Percentiles rank a stretch among this genome's conserved stretches.
phyloP scores from a whole-genome alignment of 2,797 vertebrate species.

The Cephalopachus bancanus region DNA sequence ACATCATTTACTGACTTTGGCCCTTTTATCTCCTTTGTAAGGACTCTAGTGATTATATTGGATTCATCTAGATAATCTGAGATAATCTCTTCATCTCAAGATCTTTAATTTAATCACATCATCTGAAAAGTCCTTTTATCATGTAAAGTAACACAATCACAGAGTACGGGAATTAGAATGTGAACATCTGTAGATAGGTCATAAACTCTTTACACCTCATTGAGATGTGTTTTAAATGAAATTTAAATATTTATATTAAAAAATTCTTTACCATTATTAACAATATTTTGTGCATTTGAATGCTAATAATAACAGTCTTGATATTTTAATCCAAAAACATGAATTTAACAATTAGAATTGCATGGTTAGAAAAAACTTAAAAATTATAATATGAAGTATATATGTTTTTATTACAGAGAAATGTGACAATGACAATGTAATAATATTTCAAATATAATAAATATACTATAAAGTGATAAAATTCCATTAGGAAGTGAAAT shows the following conservation, averaged over 20 bases:
- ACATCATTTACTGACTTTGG: not conserved
- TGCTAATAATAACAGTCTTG: not conserved
- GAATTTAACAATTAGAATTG: not conserved
- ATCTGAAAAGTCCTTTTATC: not conserved
- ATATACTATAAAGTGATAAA: not conserved
- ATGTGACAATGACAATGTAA: not conserved
- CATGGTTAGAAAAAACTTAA: not conserved
- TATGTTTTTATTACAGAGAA: not conserved
- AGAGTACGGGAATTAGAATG: not conserved
- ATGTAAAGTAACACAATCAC: not conserved
- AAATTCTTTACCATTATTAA: not conserved
- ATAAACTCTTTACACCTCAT: not conserved
- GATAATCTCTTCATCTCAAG: not conserved
- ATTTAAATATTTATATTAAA: not conserved
- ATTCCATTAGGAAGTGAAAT: not conserved
- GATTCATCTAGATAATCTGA: not conserved
- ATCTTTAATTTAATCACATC: not conserved
- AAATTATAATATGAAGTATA: not conserved
- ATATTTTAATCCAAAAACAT: not conserved
- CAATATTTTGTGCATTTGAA: not conserved
- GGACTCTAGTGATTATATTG: not conserved
- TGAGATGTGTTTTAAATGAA: not conserved
- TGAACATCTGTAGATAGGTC: not conserved
- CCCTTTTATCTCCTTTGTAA: not conserved
- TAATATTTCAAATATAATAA: not conserved